Percentiles rank a stretch among this genome's conserved stretches.
These are phyloP conservation scores for Pharmacophagus antenor DNA, from an alignment of 2,888 invertebrate genomes.

Conservation along the genomic window DNA sequence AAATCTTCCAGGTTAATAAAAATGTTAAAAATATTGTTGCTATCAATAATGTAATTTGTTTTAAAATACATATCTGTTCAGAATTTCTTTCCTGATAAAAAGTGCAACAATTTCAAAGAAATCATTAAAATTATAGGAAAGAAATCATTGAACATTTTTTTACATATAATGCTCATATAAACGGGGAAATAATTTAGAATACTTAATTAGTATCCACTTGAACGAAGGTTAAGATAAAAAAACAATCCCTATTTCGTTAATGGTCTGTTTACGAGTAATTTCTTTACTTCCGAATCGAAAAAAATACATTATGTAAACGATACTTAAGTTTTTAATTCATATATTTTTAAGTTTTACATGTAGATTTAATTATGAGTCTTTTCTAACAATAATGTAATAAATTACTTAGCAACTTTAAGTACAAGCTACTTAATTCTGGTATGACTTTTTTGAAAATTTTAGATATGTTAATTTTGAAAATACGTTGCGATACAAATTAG, in stretches of 20 bases:
- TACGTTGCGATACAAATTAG: too few relatives aligned
- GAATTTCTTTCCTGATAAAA: neutral
- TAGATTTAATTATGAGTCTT: neutral
- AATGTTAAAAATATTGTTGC: too few relatives aligned
- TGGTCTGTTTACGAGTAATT: neutral
- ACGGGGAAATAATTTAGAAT: constrained; percentile 9
- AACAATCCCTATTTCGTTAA: constrained; percentile 1
- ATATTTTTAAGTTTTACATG: too few relatives aligned
- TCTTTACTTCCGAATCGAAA: neutral
- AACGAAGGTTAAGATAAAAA: constrained; percentile 8
- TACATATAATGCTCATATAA: neutral
- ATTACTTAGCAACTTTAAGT: neutral
- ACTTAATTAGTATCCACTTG: neutral
- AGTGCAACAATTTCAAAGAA: too few relatives aligned
- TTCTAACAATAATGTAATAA: neutral
- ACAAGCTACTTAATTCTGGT: too few relatives aligned
- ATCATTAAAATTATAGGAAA: neutral
- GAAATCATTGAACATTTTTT: neutral
- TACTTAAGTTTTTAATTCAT: neutral
- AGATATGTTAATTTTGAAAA: too few relatives aligned
- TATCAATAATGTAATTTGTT: neutral
- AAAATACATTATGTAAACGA: neutral
- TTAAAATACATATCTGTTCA: neutral
- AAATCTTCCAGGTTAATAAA: too few relatives aligned
- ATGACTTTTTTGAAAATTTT: too few relatives aligned